Conservation (phyloP, 2,888 invertebrate species). For the Cantharis lateralis region DNA sequence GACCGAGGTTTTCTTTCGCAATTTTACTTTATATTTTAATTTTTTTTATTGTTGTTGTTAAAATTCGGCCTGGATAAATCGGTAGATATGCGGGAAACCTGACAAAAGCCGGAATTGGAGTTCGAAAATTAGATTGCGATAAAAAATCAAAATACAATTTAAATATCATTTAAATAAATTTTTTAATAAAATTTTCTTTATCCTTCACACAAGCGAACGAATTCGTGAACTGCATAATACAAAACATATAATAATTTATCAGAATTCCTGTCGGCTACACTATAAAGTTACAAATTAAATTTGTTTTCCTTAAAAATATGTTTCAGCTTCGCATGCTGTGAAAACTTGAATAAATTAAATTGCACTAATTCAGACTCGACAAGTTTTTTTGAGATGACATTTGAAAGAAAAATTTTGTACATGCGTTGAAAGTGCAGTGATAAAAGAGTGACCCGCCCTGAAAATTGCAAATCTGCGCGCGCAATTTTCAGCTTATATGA, state of each 20-base stretch:
- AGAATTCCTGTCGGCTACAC: neutral
- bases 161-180: too few species aligned
- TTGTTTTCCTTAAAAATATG: neutral
- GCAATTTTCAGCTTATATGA: slow-evolving; percentile 20
- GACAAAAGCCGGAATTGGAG: too few species aligned
- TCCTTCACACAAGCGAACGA: neutral
- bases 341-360: neutral
- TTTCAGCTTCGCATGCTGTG: neutral
- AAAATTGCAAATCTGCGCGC: slow-evolving; percentile 16
- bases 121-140: too few species aligned
- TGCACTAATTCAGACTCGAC: neutral
- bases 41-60: too few species aligned
- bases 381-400: neutral
- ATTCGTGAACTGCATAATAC: neutral
- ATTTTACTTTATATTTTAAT: too few species aligned
- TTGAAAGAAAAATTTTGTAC: neutral
- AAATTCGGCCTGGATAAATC: too few species aligned
- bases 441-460: slow-evolving; percentile 21
- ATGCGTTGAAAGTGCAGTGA: slow-evolving; percentile 13
- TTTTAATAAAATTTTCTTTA: too few species aligned
- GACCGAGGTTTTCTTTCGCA: too few species aligned
- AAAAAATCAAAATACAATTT: too few species aligned
- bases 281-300: neutral
- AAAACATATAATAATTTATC: neutral
- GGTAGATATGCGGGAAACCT: too few species aligned